Conservation (phyloP, 2,888 invertebrate genomes). For the Litoditis marina region DNA sequence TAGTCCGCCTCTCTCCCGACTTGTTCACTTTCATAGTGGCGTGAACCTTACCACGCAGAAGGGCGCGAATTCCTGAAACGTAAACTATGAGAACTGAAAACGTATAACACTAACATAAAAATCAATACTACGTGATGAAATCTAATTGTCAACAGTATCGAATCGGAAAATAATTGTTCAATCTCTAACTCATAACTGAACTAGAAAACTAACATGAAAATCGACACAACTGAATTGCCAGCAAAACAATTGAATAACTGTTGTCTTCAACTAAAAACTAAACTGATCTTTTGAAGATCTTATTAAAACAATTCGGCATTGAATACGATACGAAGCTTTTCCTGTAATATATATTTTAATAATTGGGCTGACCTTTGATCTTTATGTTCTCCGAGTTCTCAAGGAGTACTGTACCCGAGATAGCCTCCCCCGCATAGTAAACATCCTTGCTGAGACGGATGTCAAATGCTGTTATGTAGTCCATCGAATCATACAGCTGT, state of each 20-base stretch:
- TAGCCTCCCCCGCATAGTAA: constrained; percentile 75
- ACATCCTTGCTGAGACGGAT: constrained; percentile 73
- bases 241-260: too few species aligned
- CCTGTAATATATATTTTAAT: too few species aligned
- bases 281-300: too few species aligned
- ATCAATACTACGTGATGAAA: too few species aligned
- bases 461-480: constrained; percentile 76
- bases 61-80: constrained; percentile 68
- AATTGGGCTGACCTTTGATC: constrained; percentile 71
- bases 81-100: neutral
- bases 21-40: constrained; percentile 76
- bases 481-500: too few species aligned
- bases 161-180: too few species aligned
- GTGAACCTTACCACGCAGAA: constrained; percentile 74
- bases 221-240: too few species aligned
- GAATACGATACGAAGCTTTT: too few species aligned
- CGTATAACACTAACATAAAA: neutral
- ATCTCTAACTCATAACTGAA: neutral
- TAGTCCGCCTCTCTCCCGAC: constrained; percentile 73
- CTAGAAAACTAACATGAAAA: neutral
- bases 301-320: too few species aligned
- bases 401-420: constrained; percentile 72
- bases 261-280: too few species aligned
- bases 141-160: too few species aligned
- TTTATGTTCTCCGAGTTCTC: constrained; percentile 76